A percentile compares a stretch with the other conserved stretches of the same genome.
These are phyloP conservation scores for Tetrao urogallus DNA, from an alignment of 2,113 vertebrate genomes.

Conservation along the genomic window DNA sequence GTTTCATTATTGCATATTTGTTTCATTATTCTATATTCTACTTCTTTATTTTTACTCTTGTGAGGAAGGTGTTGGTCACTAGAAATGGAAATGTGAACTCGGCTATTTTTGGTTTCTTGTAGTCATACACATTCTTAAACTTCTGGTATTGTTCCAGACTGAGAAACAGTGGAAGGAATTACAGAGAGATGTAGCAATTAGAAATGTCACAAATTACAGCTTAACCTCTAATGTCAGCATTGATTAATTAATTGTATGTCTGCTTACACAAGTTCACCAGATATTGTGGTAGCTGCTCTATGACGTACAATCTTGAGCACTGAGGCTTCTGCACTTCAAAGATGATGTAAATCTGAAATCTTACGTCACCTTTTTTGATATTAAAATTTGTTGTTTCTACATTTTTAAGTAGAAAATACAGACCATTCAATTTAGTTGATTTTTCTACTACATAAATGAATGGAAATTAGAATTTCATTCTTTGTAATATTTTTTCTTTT, in stretches of 20 bases:
- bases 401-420: background rate
- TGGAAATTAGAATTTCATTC: background rate
- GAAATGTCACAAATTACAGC: background rate
- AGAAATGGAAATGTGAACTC: constrained; percentile 40
- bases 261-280: background rate
- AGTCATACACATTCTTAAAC: background rate
- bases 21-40: constrained; percentile 73
- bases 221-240: background rate
- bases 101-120: background rate
- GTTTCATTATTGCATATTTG: constrained; percentile 75
- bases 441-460: background rate
- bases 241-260: background rate
- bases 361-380: background rate
- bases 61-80: constrained; percentile 41
- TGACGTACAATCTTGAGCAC: background rate
- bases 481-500: background rate
- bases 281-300: background rate
- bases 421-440: background rate
- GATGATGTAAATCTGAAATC: background rate
- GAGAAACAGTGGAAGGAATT: constrained; percentile 31
- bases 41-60: constrained; percentile 52
- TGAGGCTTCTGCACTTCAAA: background rate
- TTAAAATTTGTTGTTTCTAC: background rate
- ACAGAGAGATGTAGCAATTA: background rate
- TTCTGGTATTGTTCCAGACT: background rate